These are phyloP conservation scores for Phymatocera aterrima DNA, from an alignment of 2,888 invertebrate genomes.

Conservation along the genomic window DNA sequence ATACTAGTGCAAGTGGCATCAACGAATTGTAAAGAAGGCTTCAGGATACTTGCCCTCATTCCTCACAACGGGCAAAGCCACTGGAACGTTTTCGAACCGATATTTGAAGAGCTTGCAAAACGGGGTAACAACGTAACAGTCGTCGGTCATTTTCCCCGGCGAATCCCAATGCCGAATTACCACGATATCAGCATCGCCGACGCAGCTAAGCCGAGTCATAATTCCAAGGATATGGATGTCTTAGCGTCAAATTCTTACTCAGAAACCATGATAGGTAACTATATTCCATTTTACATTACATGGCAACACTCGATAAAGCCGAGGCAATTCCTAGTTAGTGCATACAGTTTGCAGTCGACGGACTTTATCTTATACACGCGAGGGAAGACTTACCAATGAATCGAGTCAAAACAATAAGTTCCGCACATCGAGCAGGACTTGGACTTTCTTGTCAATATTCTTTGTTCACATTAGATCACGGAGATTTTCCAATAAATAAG, in stretches of 20 bases:
- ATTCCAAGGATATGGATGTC: slow-evolving; percentile 5
- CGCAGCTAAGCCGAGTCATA: background rate
- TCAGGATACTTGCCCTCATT: slow-evolving; percentile 34
- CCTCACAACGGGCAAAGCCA: slow-evolving; percentile 33
- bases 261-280: slow-evolving; percentile 7
- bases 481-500: no score
- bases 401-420: no score
- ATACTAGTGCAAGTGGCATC: background rate
- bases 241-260: background rate
- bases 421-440: no score
- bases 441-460: no score
- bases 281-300: no score
- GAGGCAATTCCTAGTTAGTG: no score
- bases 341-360: no score
- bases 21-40: background rate
- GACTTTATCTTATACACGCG: no score
- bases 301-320: no score
- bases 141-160: slow-evolving; percentile 27
- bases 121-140: slow-evolving; percentile 39
- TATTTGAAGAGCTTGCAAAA: slow-evolving; percentile 39
- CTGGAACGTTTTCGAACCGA: slow-evolving; percentile 22
- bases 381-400: no score
- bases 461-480: no score
- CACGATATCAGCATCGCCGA: slow-evolving; percentile 39
- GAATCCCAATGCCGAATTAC: slow-evolving; percentile 16